Evolutionary conservation across 2,113 vertebrate species (phyloP), one percentile per base, ranked within the genome.

Genomic region (Vanacampus margaritifer): DNA sequence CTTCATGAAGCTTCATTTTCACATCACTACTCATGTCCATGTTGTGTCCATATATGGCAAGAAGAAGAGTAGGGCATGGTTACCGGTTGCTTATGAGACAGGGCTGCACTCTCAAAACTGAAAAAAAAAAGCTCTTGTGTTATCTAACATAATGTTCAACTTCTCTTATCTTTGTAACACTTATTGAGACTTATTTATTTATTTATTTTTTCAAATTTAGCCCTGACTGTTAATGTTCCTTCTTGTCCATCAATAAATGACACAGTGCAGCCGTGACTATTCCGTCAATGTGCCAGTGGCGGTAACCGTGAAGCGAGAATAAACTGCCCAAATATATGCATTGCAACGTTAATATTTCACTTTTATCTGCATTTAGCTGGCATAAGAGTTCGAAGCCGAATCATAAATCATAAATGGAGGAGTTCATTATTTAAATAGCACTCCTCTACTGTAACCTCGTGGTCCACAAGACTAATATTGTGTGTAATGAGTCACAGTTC

Each of bases 401-500:
- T 14, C n/a, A 54, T 54, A 54, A 54, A 24, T 54, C 51, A 54
- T 54, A 24, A 24, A 54, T 54, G 51, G 51, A 54, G 23, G 12
- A 12, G 12, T 24, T 54, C 23, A 24, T 24, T 54, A 54, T 54
- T 54, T 6, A 54, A 54, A 54, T 65, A 37, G 35, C 28, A 19
- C 68, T 69, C 50, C 26, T 35, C 60, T 37, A 48, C 61, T 68
- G 39, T 12, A 66, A 65, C 74, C 60, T 66, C n/a, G 64, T 5
- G 7, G 61, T 68, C 76, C 67, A 76, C 64, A 68, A 75, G 75
- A 80, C 84, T 74, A 79, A 60, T 72, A 79, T 76, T 76, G 51
- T 81, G 85, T 75, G 78, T 79, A 81, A 87, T 87, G 84, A 86
- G 73, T 76, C 68, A 41, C 74, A 80, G 79, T 80, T 76, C 75